These are phyloP conservation scores for Dysmachus trigonus DNA, from an alignment of 2,888 invertebrate genomes.

Conservation along the genomic window DNA sequence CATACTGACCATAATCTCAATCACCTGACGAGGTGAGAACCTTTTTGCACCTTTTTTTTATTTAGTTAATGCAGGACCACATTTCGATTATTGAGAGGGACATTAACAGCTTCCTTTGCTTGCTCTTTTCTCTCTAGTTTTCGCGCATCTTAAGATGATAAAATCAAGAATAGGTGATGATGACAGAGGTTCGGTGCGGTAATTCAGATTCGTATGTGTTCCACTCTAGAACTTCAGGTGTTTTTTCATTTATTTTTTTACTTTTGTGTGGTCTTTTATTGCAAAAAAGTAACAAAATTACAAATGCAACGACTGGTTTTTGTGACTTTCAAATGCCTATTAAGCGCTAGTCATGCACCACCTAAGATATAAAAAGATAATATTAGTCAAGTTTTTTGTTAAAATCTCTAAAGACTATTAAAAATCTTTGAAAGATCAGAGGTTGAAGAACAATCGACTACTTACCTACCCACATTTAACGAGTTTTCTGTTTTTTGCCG, in stretches of 20 bases:
- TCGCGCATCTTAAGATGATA: not conserved
- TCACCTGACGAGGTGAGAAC: not conserved
- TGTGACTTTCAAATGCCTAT: not conserved
- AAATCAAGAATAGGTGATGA: slow-evolving; percentile 13
- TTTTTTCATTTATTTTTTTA: not conserved
- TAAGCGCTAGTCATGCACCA: not conserved
- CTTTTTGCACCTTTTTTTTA: not conserved
- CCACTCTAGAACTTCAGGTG: not conserved
- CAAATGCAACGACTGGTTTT: not conserved
- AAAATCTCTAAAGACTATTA: not conserved
- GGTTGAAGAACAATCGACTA: not conserved
- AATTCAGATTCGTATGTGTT: not conserved
- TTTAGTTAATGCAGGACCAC: not conserved
- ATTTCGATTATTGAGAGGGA: not conserved
- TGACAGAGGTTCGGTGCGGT: not conserved
- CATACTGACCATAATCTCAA: not conserved
- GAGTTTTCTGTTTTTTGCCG: not conserved
- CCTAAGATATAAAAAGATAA: not conserved
- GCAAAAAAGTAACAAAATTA: slow-evolving; percentile 5
- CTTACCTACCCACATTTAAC: not conserved
- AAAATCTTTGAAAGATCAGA: not conserved
- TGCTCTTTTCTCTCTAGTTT: not conserved
- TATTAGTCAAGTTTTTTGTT: not conserved
- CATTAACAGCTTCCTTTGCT: not conserved
- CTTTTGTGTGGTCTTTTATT: not conserved